phyloP scores from a whole-genome alignment of 2,113 vertebrate genomes.

The Candoia aspera region DNA sequence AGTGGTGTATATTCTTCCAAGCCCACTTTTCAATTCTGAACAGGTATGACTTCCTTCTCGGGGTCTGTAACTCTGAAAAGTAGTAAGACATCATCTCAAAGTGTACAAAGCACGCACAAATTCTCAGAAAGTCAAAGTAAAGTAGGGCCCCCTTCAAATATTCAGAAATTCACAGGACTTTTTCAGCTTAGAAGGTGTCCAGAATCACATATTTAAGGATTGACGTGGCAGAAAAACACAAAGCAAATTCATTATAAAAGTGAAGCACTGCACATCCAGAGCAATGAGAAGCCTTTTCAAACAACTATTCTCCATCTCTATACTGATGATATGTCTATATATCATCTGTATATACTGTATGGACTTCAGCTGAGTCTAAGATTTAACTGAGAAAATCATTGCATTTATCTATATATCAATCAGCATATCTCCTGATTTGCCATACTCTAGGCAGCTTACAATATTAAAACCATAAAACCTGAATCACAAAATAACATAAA shows the following conservation, averaged over 20 bases:
- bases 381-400: too few relatives aligned
- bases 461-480: neutral
- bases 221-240: neutral
- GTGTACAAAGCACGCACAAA: neutral
- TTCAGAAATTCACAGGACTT: neutral
- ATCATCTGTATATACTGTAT: neutral
- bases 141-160: neutral
- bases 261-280: neutral
- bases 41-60: neutral
- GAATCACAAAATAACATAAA: neutral
- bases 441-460: neutral
- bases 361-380: too few relatives aligned
- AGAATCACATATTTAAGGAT: neutral
- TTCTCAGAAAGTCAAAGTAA: neutral
- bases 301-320: neutral
- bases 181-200: neutral
- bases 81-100: neutral
- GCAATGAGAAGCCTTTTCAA: neutral
- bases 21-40: neutral
- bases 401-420: neutral
- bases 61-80: neutral
- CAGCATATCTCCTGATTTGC: neutral
- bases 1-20: neutral
- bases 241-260: neutral
- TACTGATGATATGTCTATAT: neutral